phyloP scores from a whole-genome alignment of 1,140 invertebrate genomes.

The Marisa cornuarietis region DNA sequence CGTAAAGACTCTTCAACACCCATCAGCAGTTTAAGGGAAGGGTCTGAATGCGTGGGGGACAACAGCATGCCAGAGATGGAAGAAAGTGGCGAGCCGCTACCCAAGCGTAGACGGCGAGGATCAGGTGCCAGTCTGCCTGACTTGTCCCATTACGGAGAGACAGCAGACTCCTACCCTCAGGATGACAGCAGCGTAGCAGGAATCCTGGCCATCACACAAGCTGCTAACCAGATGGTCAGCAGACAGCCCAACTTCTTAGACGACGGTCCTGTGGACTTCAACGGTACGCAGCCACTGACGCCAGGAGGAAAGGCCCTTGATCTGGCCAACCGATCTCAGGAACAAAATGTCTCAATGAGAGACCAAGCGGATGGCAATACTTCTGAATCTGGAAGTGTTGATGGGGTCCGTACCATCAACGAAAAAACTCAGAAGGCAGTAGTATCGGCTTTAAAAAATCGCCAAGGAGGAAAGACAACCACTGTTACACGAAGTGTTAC shows the following conservation, averaged over 20 bases:
- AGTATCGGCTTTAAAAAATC: constrained; percentile 37
- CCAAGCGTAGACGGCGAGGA: constrained; percentile 29
- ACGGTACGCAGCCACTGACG: not conserved
- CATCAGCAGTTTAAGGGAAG: constrained; percentile 7
- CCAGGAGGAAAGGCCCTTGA: not conserved
- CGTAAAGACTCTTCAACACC: constrained; percentile 44
- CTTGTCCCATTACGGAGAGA: constrained; percentile 14
- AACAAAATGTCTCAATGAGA: too few relatives aligned
- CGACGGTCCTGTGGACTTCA: constrained; percentile 30
- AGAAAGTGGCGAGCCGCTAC: not conserved
- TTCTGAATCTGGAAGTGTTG: not conserved
- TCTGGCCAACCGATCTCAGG: constrained; percentile 20
- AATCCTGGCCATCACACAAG: constrained; percentile 40
- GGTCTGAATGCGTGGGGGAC: not conserved
- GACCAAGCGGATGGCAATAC: too few relatives aligned
- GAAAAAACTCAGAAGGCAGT: constrained; percentile 36
- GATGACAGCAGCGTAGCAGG: constrained; percentile 40
- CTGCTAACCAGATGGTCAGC: constrained; percentile 28
- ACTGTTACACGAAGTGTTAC: constrained; percentile 14
- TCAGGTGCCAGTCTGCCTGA: constrained; percentile 36
- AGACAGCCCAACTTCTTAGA: constrained; percentile 32
- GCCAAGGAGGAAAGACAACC: constrained; percentile 21
- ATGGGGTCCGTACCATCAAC: constrained; percentile 13
- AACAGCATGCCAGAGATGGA: constrained; percentile 12
- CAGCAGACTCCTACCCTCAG: not conserved